Evolutionary conservation across 2,888 invertebrate genomes (phyloP).

Genomic region (Agriopis leucophaearia): DNA sequence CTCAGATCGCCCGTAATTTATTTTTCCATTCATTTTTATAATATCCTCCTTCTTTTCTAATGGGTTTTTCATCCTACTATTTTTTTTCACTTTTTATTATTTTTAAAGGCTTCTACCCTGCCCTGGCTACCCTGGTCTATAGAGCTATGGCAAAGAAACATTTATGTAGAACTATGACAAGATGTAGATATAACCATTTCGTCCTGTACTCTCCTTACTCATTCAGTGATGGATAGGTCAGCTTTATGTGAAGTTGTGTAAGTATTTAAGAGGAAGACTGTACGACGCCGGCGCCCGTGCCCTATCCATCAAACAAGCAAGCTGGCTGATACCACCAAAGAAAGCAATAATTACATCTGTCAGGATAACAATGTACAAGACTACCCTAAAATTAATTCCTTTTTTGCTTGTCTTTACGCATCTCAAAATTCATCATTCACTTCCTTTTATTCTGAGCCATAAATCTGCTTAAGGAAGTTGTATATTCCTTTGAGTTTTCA

Average conservation of each 20-base stretch:
- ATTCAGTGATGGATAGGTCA: too few relatives aligned
- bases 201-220: background rate
- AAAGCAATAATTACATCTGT: slow-evolving; percentile 30
- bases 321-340: slow-evolving; percentile 4
- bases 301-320: slow-evolving; percentile 10
- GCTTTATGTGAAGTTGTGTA: background rate
- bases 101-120: too few relatives aligned
- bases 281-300: background rate
- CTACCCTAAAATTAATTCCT: slow-evolving; percentile 27
- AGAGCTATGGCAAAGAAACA: too few relatives aligned
- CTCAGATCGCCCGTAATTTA: too few relatives aligned
- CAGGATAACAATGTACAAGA: slow-evolving; percentile 26
- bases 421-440: background rate
- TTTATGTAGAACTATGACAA: too few relatives aligned
- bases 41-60: too few relatives aligned
- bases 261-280: slow-evolving; percentile 6
- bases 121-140: too few relatives aligned
- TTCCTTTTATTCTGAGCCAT: slow-evolving; percentile 19
- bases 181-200: background rate
- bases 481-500: slow-evolving; percentile 6
- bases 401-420: slow-evolving; percentile 22
- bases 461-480: background rate
- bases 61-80: too few relatives aligned
- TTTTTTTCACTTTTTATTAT: too few relatives aligned
- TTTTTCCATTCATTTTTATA: too few relatives aligned